phyloP scores from a whole-genome alignment of 1,140 invertebrate genomes.

The Zaprionus taronus region DNA sequence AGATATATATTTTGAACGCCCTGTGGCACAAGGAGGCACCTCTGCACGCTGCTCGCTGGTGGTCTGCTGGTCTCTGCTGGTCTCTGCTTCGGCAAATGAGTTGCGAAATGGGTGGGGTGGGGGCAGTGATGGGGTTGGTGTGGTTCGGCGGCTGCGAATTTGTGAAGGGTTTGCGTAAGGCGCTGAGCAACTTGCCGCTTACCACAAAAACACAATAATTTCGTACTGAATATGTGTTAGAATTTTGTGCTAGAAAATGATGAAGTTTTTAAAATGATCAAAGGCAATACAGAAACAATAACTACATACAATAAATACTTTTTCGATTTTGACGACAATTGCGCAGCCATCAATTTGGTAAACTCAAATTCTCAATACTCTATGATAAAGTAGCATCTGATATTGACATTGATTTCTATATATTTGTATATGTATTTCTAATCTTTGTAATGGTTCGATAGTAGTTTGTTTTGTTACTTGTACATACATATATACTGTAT shows the following conservation, averaged over 20 bases:
- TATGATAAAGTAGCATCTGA: too few relatives aligned
- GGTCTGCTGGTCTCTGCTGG: background rate
- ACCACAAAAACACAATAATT: constrained; percentile 73
- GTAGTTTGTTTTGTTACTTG: too few relatives aligned
- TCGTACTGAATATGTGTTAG: constrained; percentile 62
- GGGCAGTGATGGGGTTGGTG: background rate
- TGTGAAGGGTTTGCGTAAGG: constrained; percentile 39
- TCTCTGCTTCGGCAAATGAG: background rate
- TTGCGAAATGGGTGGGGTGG: background rate
- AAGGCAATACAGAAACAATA: constrained; percentile 45
- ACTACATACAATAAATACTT: constrained; percentile 16
- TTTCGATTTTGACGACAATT: constrained; percentile 50
- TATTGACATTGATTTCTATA: too few relatives aligned
- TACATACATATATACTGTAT: too few relatives aligned
- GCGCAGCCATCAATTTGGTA: constrained; percentile 2
- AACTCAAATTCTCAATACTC: background rate
- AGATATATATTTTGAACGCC: background rate
- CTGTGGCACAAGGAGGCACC: too few relatives aligned
- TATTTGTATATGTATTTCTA: too few relatives aligned
- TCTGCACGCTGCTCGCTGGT: background rate
- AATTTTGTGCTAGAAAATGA: constrained; percentile 75
- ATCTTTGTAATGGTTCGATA: too few relatives aligned
- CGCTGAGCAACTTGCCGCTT: constrained; percentile 48
- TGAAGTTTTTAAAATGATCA: constrained; percentile 54
- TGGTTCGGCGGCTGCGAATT: constrained; percentile 7